phyloP scores from a whole-genome alignment of 2,888 invertebrate species.

The Agrochola litura region DNA sequence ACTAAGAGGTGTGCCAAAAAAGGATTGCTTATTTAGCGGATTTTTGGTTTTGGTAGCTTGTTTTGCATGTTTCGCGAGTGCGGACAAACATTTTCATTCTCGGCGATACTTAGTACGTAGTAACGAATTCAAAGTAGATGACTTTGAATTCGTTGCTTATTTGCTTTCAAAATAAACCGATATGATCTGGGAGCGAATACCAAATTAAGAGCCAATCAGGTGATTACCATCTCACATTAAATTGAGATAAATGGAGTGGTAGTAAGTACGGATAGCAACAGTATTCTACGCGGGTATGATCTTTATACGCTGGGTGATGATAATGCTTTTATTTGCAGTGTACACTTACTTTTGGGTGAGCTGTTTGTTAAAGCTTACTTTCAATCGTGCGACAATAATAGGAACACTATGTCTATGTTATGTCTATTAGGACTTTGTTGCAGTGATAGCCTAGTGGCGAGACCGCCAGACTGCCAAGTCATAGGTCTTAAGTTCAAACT shows the following conservation, averaged over 20 bases:
- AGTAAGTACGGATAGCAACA: slow-evolving; percentile 39
- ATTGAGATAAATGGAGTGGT: slow-evolving; percentile 53
- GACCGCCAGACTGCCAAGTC: too few species aligned
- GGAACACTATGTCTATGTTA: not conserved
- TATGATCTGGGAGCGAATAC: slow-evolving; percentile 55
- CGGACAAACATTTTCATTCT: slow-evolving; percentile 50
- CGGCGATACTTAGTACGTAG: slow-evolving; percentile 50
- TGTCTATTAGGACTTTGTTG: too few species aligned
- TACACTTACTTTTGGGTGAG: slow-evolving; percentile 1
- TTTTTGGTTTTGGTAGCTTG: slow-evolving; percentile 43
- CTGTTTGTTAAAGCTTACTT: slow-evolving; percentile 21
- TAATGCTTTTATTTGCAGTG: slow-evolving; percentile 47
- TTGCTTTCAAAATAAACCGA: slow-evolving; percentile 61
- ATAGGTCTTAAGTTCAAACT: too few species aligned
- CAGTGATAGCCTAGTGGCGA: too few species aligned
- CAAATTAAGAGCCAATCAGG: slow-evolving; percentile 55
- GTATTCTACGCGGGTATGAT: slow-evolving; percentile 15
- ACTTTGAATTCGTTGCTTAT: slow-evolving; percentile 53
- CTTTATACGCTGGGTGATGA: slow-evolving; percentile 31
- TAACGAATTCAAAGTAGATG: too few species aligned
- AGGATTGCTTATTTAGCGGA: slow-evolving; percentile 51
- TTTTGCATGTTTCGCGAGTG: slow-evolving; percentile 41
- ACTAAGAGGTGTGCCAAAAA: slow-evolving; percentile 58
- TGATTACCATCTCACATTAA: slow-evolving; percentile 61
- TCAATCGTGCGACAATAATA: slow-evolving; percentile 3